phyloP scores from a whole-genome alignment of 2,888 invertebrate genomes.

The Nasonia oneida region DNA sequence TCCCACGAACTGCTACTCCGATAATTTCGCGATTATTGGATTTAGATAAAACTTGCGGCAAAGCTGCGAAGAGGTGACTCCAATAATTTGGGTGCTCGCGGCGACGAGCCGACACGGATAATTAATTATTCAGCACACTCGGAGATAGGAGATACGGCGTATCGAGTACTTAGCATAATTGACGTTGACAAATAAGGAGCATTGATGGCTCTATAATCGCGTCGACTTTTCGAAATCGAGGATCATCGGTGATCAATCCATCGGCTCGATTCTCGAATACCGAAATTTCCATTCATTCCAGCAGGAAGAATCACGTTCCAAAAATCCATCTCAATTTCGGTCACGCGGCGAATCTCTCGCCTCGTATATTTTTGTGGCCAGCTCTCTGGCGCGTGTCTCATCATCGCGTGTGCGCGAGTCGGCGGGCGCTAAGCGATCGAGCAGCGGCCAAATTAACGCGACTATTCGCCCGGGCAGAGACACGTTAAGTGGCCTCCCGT shows the following conservation, averaged over 20 bases:
- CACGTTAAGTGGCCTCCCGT: slow-evolving; percentile 77
- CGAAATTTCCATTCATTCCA: neutral
- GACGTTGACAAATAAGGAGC: slow-evolving; percentile 26
- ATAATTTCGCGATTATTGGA: slow-evolving; percentile 1
- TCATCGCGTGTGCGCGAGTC: neutral
- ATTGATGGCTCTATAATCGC: slow-evolving; percentile 22
- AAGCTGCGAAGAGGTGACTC: neutral
- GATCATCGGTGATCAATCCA: neutral
- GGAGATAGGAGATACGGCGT: neutral
- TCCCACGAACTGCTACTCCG: neutral
- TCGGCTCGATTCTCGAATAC: neutral
- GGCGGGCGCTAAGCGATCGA: slow-evolving; percentile 65
- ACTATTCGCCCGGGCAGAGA: slow-evolving; percentile 69
- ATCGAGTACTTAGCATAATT: slow-evolving; percentile 42
- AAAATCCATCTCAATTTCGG: slow-evolving; percentile 59
- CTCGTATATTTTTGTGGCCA: slow-evolving; percentile 48
- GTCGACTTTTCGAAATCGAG: neutral
- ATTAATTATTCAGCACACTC: slow-evolving; percentile 48
- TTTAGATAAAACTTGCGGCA: neutral
- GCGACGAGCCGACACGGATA: neutral
- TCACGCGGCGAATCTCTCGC: neutral
- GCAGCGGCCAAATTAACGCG: slow-evolving; percentile 66
- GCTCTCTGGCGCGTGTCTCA: neutral
- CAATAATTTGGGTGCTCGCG: neutral
- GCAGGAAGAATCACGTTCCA: slow-evolving; percentile 10